phyloP scores from a whole-genome alignment of 2,797 vertebrate genomes.

The Picus viridis region DNA sequence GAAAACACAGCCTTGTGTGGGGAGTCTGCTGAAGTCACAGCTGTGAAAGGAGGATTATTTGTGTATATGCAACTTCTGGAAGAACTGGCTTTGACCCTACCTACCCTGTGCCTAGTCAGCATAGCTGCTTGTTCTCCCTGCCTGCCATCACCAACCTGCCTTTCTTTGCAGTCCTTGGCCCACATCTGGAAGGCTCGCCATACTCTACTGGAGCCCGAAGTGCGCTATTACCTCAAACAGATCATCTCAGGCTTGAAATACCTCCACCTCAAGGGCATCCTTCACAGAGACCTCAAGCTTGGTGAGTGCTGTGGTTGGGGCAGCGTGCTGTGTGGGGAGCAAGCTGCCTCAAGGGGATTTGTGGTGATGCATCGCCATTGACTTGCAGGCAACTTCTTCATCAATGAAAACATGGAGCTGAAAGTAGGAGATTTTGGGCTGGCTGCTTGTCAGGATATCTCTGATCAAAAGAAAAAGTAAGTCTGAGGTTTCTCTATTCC shows the following conservation, averaged over 20 bases:
- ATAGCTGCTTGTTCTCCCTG: neutral
- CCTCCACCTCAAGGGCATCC: conserved; percentile 92
- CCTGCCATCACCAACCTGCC: neutral
- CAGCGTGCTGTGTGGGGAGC: neutral
- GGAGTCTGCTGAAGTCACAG: conserved; percentile 16
- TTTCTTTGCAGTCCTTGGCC: conserved; percentile 89
- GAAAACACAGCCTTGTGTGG: neutral
- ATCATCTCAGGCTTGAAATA: conserved; percentile 97
- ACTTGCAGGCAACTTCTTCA: conserved; percentile 94
- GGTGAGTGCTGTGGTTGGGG: conserved; percentile 77
- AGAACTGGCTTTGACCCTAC: conserved; percentile 52
- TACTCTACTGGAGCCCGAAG: conserved; percentile 95
- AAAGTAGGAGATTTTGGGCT: conserved; percentile 97
- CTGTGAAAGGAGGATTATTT: conserved; percentile 10
- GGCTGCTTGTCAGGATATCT: conserved; percentile 89
- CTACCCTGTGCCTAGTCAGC: conserved; percentile 13
- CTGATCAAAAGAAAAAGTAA: conserved; percentile 95
- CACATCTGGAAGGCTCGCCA: conserved; percentile 98
- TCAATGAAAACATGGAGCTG: conserved; percentile 98
- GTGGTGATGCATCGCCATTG: accelerated
- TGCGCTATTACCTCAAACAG: conserved; percentile 96
- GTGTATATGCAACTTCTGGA: conserved; percentile 35
- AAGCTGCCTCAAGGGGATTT: neutral
- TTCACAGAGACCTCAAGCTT: conserved; percentile 97
- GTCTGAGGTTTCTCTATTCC: conserved; percentile 20